Conservation (phyloP, 2,888 invertebrate species). For the Plagodis pulveraria region DNA sequence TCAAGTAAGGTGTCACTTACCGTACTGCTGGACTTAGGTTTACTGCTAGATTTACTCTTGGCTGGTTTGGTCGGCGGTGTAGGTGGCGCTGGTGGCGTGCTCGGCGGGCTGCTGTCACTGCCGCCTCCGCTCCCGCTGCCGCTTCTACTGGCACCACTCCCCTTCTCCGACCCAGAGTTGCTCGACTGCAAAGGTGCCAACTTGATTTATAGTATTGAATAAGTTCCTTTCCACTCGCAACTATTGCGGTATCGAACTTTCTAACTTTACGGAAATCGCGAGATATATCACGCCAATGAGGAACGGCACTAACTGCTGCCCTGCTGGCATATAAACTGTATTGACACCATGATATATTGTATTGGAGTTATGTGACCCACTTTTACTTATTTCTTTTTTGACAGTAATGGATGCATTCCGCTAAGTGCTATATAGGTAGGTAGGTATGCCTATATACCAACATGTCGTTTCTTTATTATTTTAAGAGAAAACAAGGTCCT, state of each 20-base stretch:
- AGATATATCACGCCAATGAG: slow-evolving; percentile 42
- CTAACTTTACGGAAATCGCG: slow-evolving; percentile 36
- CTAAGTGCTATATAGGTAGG: slow-evolving; percentile 4
- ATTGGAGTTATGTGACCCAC: slow-evolving; percentile 29
- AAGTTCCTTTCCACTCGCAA: slow-evolving; percentile 41
- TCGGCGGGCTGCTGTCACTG: slow-evolving; percentile 69
- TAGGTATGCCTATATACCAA: not conserved
- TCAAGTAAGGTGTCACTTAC: slow-evolving; percentile 49
- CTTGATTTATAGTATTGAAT: slow-evolving; percentile 44
- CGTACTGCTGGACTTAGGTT: slow-evolving; percentile 54
- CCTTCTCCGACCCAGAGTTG: slow-evolving; percentile 70
- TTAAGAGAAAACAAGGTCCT: slow-evolving; percentile 17
- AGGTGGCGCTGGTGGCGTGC: slow-evolving; percentile 72
- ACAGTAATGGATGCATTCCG: slow-evolving; percentile 25
- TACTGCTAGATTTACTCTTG: slow-evolving; percentile 53
- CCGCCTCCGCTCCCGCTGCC: slow-evolving; percentile 59
- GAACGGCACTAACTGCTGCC: slow-evolving; percentile 32
- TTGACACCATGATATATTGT: slow-evolving; percentile 35
- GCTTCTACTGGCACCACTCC: slow-evolving; percentile 53
- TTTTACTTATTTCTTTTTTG: slow-evolving; percentile 28
- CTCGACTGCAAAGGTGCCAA: slow-evolving; percentile 62
- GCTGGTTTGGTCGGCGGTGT: slow-evolving; percentile 62
- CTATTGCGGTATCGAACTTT: slow-evolving; percentile 43
- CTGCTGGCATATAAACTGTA: slow-evolving; percentile 31
- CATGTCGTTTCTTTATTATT: slow-evolving; percentile 1